Evolutionary conservation across 2,888 invertebrate genomes (phyloP), one percentile per base, ranked within the genome.

Genomic region (Anagyrus pseudococci): DNA sequence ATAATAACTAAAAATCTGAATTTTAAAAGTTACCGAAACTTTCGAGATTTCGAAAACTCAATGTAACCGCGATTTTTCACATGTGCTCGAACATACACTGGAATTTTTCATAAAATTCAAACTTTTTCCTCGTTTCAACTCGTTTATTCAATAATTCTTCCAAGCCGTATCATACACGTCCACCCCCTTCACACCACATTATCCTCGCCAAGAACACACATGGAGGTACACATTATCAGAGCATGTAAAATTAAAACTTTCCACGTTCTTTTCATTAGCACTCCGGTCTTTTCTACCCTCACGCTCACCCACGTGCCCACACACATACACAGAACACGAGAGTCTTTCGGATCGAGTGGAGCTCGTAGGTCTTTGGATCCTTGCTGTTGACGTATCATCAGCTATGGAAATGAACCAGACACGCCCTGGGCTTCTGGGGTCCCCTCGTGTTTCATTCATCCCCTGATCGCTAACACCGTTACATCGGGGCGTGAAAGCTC

Each of bases 341-440:
- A 33, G 13, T 13, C 33, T 6, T 33, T 6, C 13, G 13, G 33
- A 6, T 25, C 33, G 26, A 25, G 43, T 40, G 37, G 13, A 6
- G 15, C 37, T 26, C 55, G 7, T 8, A 25, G 23, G 22, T 56
- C 23, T 20, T 20, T 23, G 13, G 26, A 43, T 50, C 43, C 50
- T 8, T 23, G 4, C 40, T 67, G 72, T 73, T 70, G 71, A 72
- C 70, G 70, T 69, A 71, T 67, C 70, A 70, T 73, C 71, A 71
- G 70, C 63, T 72, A 73, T 71, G 70, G 68, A 71, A 70, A 71
- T 69, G 70, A 71, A 66, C 41, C 54, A 67, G 67, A 69, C 68
- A 67, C 67, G 66, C 68, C 67, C 67, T 62, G 58, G 66, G 60
- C 53, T 46, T 29, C 29, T 10, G 6, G 29, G 33, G 13, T 37